Evolutionary conservation across 2,797 vertebrate genomes (phyloP).

Genomic region (Pantherophis vulpinus): DNA sequence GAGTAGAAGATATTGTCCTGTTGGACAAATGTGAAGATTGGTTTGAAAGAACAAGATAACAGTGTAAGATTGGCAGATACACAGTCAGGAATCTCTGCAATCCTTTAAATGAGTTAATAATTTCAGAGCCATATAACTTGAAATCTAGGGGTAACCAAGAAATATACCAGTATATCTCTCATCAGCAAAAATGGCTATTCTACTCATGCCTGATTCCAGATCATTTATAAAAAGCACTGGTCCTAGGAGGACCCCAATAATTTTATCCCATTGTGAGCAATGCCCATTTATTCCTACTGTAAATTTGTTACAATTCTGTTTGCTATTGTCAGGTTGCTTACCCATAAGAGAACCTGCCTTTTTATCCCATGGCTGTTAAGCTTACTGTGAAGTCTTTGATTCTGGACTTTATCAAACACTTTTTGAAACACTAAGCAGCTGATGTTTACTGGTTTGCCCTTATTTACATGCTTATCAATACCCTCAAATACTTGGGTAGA

Average conservation of each 20-base stretch:
- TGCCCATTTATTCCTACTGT: neutral
- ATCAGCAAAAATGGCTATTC: neutral
- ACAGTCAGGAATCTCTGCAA: neutral
- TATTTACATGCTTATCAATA: neutral
- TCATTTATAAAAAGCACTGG: neutral
- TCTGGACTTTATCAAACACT: neutral
- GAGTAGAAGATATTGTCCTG: neutral
- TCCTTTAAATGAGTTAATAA: neutral
- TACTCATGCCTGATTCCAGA: neutral
- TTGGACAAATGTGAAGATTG: neutral
- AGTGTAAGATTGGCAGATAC: neutral
- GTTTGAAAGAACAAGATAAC: neutral
- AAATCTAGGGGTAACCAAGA: neutral
- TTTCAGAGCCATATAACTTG: neutral
- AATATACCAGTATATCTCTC: neutral
- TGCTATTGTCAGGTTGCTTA: neutral
- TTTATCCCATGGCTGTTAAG: neutral
- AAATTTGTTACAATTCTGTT: neutral
- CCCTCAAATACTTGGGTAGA: neutral
- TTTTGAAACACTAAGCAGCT: neutral
- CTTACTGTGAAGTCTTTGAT: neutral
- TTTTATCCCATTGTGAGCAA: neutral
- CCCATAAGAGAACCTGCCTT: neutral
- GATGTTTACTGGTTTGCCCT: neutral
- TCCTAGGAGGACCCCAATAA: neutral